These are phyloP conservation scores for Beaufortia kweichowensis DNA, from an alignment of 2,113 vertebrate species.

Conservation along the genomic window DNA sequence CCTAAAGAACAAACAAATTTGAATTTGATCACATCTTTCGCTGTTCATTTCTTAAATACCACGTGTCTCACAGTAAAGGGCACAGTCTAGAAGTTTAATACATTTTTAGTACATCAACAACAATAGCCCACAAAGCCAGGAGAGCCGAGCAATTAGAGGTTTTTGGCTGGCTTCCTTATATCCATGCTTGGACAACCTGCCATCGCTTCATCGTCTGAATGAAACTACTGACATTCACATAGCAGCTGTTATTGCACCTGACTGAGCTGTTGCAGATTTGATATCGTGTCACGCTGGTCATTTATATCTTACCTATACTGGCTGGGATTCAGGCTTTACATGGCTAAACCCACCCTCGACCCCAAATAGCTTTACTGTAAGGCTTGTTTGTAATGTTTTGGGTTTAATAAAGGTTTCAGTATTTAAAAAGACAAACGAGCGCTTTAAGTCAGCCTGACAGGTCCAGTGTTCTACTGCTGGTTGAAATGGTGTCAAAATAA, in stretches of 20 bases:
- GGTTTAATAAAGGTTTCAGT: neutral
- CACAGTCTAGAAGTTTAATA: constrained; percentile 35
- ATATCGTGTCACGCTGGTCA: constrained; percentile 10
- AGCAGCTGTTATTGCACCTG: constrained; percentile 30
- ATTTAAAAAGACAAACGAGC: neutral
- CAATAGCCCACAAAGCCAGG: constrained; percentile 43
- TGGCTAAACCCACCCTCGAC: constrained; percentile 17
- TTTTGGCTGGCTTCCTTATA: constrained; percentile 40
- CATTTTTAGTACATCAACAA: constrained; percentile 44
- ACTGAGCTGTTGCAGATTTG: constrained; percentile 9
- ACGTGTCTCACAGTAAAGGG: constrained; percentile 29
- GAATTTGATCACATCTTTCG: constrained; percentile 9
- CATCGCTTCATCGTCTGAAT: constrained; percentile 6
- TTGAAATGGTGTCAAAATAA: constrained; percentile 10
- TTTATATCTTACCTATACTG: constrained; percentile 13
- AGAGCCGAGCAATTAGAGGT: constrained; percentile 36
- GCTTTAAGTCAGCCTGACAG: neutral
- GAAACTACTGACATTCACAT: constrained; percentile 27
- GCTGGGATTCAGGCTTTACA: constrained; percentile 30
- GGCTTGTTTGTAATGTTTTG: neutral
- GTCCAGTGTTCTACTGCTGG: neutral
- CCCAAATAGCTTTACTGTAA: neutral
- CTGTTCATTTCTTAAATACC: constrained; percentile 37
- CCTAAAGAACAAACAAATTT: neutral
- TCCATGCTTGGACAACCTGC: constrained; percentile 12